Base-by-base conservation (phyloP, 2,888 invertebrate genomes). In the Harpagoxenus sublaevis region DNA sequence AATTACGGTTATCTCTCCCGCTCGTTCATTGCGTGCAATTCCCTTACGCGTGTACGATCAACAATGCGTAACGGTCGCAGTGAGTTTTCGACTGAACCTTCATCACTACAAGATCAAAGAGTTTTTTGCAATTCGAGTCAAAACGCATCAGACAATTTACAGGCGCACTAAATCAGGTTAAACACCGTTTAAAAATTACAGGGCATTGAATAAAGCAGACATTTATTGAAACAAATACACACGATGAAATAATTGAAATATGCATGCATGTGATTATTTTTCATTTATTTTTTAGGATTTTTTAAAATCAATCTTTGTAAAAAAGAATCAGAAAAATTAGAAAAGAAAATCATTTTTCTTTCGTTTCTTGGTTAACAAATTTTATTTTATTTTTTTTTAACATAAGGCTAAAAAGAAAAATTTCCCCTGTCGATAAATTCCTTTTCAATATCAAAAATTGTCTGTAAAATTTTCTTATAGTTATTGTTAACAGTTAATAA, bases 1-100 rank as follows among this genome's bases (percentile, higher is more conserved):
- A 48, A 57, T 79, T 70, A 79, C 53, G 57, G 6, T 35, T 23
- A 60, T 48, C 57, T 70, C 57, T 55, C 23, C 23, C 35, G 23
- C 15, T 55, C 31, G 31, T 23, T 79, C 71, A 9, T 57, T 57
- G 70, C 45, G 70, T 23, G 18, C 39, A 39, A 48, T 48, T 62
- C 42, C 3, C n/a, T 66, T 42, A 55, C 23, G 51, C 28, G 28
- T 60, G 60, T 48, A 74, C n/a, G 42, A 45, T 70, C 10, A 23
- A 23, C 15, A 70, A 42, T 39, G 62, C 39, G 35, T 35, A 35
- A 66, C 28, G 42, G 12, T 23, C 35, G 15, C 62, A 45, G 23
- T 9, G 15, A 18, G 9, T 23, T 75, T 75, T 51, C 15, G 48
- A 31, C 4, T 48, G 15, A 48, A 48, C 5, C 48, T 48, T 15